Evolutionary conservation across 2,113 vertebrate species (phyloP).

Genomic region (Python bivittatus): DNA sequence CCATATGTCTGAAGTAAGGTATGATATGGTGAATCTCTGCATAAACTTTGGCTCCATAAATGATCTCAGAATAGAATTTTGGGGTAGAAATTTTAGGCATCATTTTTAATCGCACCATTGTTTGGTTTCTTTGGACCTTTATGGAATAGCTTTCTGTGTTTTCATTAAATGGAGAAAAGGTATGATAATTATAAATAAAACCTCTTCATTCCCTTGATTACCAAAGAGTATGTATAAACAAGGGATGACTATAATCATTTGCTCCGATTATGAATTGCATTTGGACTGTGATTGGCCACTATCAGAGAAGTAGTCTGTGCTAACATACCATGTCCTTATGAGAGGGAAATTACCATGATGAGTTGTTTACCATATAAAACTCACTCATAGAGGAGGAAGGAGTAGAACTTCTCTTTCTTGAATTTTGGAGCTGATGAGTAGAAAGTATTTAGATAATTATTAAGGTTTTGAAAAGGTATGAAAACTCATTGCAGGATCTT

Average conservation of each 20-base stretch:
- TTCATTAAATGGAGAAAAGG: not conserved
- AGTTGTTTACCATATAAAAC: not conserved
- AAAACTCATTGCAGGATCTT: not conserved
- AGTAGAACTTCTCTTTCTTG: not conserved
- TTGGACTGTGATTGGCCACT: not conserved
- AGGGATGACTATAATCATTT: not conserved
- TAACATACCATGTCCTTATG: not conserved
- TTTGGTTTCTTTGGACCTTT: not conserved
- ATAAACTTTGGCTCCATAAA: not conserved
- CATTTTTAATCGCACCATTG: not conserved
- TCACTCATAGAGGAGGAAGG: not conserved
- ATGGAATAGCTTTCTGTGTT: not conserved
- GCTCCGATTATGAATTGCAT: not conserved
- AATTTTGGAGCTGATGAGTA: not conserved
- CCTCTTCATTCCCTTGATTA: not conserved
- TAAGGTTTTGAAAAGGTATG: not conserved
- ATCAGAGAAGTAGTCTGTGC: not conserved
- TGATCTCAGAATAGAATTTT: not conserved
- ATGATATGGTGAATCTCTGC: not conserved
- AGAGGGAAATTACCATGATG: not conserved
- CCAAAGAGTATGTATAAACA: not conserved
- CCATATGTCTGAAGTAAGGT: not conserved
- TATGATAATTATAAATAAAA: not conserved
- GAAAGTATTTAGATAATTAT: not conserved
- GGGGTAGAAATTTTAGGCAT: not conserved